Conservation (phyloP, 2,113 vertebrate species). For the Brachypteracias leptosomus region DNA sequence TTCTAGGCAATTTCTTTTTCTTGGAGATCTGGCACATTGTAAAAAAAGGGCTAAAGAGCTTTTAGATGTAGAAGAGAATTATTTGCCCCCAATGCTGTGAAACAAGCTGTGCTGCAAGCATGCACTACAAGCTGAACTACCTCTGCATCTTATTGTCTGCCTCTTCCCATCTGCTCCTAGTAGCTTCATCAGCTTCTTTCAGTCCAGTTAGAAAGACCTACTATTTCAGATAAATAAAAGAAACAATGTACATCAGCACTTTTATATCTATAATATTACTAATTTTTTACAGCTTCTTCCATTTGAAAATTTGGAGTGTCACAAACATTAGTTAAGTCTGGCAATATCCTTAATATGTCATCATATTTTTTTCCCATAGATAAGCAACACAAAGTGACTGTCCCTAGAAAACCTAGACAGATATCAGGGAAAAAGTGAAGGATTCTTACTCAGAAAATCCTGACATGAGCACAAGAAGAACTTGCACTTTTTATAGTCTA, state of each 20-base stretch:
- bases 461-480: not conserved
- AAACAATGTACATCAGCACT: not conserved
- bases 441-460: not conserved
- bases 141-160: not conserved
- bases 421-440: not conserved
- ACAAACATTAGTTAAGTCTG: not conserved
- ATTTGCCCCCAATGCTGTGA: not conserved
- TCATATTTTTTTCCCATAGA: not conserved
- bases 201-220: not conserved
- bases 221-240: not conserved
- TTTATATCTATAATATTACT: not conserved
- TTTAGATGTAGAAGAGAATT: not conserved
- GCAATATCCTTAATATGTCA: not conserved
- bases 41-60: not conserved
- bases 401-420: not conserved
- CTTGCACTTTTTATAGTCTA: not conserved
- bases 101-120: not conserved
- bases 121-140: not conserved
- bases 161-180: not conserved
- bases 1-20: not conserved
- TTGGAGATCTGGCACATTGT: not conserved
- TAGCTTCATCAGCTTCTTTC: not conserved
- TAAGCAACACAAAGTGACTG: not conserved
- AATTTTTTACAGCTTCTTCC: not conserved
- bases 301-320: not conserved